Evolutionary conservation across 2,113 vertebrate genomes (phyloP), one percentile per base, ranked within the genome.

Genomic region (Camelus bactrianus): DNA sequence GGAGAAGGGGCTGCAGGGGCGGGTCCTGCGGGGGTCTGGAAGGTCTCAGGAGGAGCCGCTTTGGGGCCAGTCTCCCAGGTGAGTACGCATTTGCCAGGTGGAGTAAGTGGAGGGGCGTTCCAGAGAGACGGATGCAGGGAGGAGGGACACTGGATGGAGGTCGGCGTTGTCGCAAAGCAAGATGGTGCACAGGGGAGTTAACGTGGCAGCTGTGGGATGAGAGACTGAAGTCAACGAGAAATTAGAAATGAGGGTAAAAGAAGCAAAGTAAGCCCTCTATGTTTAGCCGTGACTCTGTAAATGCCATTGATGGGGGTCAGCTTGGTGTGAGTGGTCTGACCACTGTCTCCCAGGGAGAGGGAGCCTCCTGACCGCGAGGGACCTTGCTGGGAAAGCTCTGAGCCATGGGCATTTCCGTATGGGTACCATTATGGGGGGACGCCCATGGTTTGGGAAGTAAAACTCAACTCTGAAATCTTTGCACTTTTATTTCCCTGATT

Each of bases 281-380:
- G 56, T 16, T 35, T 14, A 4, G 5, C 58, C 4, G 1, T 2
- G 46, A 24, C 32, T 22, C 15, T 35, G 83, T 22, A 16, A 1
- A 17, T 1, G 26, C 6, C 38, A 42, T 42, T 8, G 14, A 0
- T 3, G 1, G 35, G 17, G 3, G 8, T 6, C 32, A 1, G 42
- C 2, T 5, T 8, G 26, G 77, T 0, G 2, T 0, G 4, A 11
- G 75, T 22, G 16, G 42, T 32, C 48, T 3, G 35, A 6, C 16
- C 5, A 3, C 24, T 8, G 32, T 30, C 3, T 10, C 17, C 24
- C 30, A 6, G 80, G 46, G 15, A 3, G 4, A 5, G 1, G 1
- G 38, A 60, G 46, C 50, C 38, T 42, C 38, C 38, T 42, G 38
- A 42, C 38, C 38, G 38, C 38, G 38, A 42, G 38, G 38, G 38